Conservation (phyloP, 2,113 vertebrate genomes). For the Pteropus alecto region DNA sequence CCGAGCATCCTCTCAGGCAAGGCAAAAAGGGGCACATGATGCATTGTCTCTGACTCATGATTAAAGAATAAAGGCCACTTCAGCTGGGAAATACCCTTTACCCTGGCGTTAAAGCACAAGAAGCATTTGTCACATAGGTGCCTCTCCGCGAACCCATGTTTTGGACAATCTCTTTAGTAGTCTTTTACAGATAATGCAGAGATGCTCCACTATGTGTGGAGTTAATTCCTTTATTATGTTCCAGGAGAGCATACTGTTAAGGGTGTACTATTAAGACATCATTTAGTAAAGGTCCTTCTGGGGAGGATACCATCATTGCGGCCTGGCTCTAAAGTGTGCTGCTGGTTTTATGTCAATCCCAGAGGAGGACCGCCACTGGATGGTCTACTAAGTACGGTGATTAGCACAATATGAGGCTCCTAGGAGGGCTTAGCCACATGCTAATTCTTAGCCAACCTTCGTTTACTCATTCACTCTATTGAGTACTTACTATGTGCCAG, state of each 20-base stretch:
- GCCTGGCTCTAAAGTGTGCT: background rate
- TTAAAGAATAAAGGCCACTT: background rate
- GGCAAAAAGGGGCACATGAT: background rate
- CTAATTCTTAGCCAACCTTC: background rate
- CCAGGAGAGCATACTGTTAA: background rate
- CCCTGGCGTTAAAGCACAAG: background rate
- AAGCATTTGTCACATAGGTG: too few species aligned
- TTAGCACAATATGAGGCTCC: background rate
- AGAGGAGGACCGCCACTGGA: background rate
- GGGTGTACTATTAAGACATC: background rate
- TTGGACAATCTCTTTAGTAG: background rate
- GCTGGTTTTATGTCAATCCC: background rate
- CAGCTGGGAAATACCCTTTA: background rate
- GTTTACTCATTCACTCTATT: background rate
- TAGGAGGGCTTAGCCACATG: background rate
- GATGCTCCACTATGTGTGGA: fast-evolving
- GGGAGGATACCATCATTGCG: background rate
- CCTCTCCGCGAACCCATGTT: background rate
- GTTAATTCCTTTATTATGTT: background rate
- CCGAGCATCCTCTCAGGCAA: background rate
- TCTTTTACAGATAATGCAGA: background rate
- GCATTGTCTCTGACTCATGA: background rate
- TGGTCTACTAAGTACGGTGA: background rate
- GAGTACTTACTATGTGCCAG: background rate
- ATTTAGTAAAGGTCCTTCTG: background rate